Conservation (phyloP, 2,888 invertebrate genomes). For the Spisula solida region DNA sequence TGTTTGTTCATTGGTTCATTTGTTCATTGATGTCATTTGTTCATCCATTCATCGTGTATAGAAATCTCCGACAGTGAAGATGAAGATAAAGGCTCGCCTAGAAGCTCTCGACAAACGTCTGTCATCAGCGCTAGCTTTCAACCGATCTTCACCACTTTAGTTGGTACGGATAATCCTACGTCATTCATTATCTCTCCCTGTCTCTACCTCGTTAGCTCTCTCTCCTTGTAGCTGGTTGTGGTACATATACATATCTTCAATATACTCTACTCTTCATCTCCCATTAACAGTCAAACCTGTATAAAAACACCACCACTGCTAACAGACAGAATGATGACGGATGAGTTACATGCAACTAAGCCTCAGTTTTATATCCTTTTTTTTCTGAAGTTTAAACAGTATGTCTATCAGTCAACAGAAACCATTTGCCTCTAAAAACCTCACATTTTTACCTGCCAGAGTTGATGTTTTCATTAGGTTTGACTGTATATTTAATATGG, state of each 20-base stretch:
- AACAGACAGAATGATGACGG: too few relatives aligned
- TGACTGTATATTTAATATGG: slow-evolving; percentile 13
- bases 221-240: slow-evolving; percentile 22
- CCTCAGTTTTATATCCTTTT: too few relatives aligned
- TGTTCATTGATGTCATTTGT: slow-evolving; percentile 45
- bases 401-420: neutral
- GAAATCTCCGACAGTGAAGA: slow-evolving; percentile 68
- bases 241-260: neutral
- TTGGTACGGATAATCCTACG: slow-evolving; percentile 60
- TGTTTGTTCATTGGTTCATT: neutral
- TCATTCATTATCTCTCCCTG: slow-evolving; percentile 33
- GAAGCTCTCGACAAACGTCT: slow-evolving; percentile 58
- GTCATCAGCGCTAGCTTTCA: slow-evolving; percentile 74
- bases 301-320: neutral
- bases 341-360: too few relatives aligned
- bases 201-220: neutral
- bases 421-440: neutral
- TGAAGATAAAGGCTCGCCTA: slow-evolving; percentile 54
- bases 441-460: neutral
- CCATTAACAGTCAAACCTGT: neutral
- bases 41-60: slow-evolving; percentile 66
- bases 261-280: neutral
- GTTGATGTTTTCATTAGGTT: neutral
- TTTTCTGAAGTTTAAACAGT: neutral
- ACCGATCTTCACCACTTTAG: slow-evolving; percentile 69